Conservation (phyloP, 2,888 invertebrate species). For the Caenorhabditis sinica region DNA sequence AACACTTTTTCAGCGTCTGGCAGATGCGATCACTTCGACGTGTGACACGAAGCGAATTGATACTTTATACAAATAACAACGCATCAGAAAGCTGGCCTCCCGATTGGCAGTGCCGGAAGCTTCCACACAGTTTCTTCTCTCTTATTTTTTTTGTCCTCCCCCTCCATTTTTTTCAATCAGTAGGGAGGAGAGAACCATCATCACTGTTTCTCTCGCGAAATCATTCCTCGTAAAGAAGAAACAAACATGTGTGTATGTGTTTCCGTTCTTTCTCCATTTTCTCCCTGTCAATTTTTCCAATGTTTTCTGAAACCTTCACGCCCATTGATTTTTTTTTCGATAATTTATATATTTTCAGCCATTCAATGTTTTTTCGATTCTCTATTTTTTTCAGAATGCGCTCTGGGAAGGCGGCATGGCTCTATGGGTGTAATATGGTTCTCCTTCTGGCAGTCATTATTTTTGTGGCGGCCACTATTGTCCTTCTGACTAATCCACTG, state of each 20-base stretch:
- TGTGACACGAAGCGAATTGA: constrained; percentile 44
- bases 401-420: constrained; percentile 51
- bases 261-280: constrained; percentile 11
- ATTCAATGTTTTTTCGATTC: background rate
- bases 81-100: constrained; percentile 49
- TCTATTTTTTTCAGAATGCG: constrained; percentile 28
- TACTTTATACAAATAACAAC: constrained; percentile 65
- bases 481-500: constrained; percentile 46
- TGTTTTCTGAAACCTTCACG: constrained; percentile 1
- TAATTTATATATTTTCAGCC: background rate
- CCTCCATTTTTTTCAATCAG: constrained; percentile 26
- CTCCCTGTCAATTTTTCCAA: background rate
- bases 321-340: background rate
- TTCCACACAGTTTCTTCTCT: constrained; percentile 33
- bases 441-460: constrained; percentile 29
- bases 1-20: constrained; percentile 18
- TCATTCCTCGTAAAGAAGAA: constrained; percentile 43
- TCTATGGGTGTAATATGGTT: constrained; percentile 40
- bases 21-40: constrained; percentile 28
- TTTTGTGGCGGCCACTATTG: constrained; percentile 26
- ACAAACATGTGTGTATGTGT: constrained; percentile 37
- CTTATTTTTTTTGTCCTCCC: constrained; percentile 30
- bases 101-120: constrained; percentile 56
- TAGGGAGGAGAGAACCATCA: constrained; percentile 12
- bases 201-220: constrained; percentile 26